Evolutionary conservation across 2,888 invertebrate species (phyloP).

Genomic region (Philopedon plagiatum): DNA sequence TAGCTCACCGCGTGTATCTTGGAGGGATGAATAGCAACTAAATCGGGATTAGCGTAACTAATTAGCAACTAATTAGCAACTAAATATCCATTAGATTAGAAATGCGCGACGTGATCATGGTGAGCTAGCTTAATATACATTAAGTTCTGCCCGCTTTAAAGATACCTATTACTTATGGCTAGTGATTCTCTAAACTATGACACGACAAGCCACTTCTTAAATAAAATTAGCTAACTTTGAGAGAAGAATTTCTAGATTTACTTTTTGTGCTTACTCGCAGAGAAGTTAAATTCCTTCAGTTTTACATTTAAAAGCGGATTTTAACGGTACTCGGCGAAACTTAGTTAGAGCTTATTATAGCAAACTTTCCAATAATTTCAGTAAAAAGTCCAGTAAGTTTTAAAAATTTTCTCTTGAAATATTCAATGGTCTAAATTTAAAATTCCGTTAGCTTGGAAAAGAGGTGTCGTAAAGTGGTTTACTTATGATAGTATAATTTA

Average conservation of each 20-base stretch:
- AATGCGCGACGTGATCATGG: no score
- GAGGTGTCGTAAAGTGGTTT: background rate
- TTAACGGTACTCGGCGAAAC: conserved; percentile 1
- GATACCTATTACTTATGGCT: no score
- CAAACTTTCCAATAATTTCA: conserved; percentile 9
- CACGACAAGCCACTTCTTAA: conserved; percentile 10
- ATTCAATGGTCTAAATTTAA: background rate
- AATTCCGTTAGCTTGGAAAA: background rate
- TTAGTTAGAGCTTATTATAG: conserved; percentile 11
- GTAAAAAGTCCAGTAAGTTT: conserved; percentile 7
- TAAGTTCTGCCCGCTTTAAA: no score
- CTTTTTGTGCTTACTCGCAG: conserved; percentile 7
- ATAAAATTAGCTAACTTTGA: conserved; percentile 1
- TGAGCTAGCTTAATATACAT: no score
- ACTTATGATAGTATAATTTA: background rate
- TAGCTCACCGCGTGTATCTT: no score
- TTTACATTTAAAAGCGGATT: conserved; percentile 22
- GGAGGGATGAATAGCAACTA: no score
- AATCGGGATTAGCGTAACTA: no score
- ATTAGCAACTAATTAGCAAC: no score
- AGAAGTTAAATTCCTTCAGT: conserved; percentile 5
- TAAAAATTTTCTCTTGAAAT: background rate
- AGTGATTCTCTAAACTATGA: background rate
- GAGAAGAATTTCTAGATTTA: conserved; percentile 6
- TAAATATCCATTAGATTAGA: no score